A percentile compares a stretch with the other conserved stretches of the same genome.
phyloP scores from a whole-genome alignment of 2,113 vertebrate species.

The Heterotis niloticus region DNA sequence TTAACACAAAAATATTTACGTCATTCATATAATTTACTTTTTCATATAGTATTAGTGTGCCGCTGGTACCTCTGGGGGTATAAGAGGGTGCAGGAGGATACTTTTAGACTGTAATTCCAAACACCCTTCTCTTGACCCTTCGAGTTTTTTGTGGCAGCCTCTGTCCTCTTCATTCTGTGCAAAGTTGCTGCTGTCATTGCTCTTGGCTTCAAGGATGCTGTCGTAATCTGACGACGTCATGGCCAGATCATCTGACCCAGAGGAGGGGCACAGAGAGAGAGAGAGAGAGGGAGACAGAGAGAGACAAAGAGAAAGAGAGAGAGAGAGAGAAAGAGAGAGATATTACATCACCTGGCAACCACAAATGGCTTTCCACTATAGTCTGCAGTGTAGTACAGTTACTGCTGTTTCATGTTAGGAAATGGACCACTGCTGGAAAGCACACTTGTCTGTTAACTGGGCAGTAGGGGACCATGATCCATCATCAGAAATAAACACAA shows the following conservation, averaged over 20 bases:
- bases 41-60: not conserved
- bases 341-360: not conserved
- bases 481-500: not conserved
- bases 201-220: constrained; percentile 81
- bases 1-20: no score
- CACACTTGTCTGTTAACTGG: no score
- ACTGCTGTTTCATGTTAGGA: not conserved
- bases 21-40: no score
- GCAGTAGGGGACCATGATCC: no score
- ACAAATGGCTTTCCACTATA: not conserved
- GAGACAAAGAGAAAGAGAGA: not conserved
- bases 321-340: constrained; percentile 13
- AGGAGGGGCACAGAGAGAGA: no score
- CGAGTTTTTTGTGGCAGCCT: constrained; percentile 59
- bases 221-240: constrained; percentile 87
- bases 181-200: constrained; percentile 90
- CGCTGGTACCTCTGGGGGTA: constrained; percentile 60
- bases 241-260: constrained; percentile 70
- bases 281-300: not conserved
- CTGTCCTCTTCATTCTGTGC: constrained; percentile 79
- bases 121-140: constrained; percentile 47
- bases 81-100: constrained; percentile 59
- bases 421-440: no score
- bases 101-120: constrained; percentile 60
- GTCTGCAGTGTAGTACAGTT: not conserved